A percentile compares a stretch with the other conserved stretches of the same genome.
Conservation (phyloP, 2,888 invertebrate genomes). For the Microctonus brassicae region DNA sequence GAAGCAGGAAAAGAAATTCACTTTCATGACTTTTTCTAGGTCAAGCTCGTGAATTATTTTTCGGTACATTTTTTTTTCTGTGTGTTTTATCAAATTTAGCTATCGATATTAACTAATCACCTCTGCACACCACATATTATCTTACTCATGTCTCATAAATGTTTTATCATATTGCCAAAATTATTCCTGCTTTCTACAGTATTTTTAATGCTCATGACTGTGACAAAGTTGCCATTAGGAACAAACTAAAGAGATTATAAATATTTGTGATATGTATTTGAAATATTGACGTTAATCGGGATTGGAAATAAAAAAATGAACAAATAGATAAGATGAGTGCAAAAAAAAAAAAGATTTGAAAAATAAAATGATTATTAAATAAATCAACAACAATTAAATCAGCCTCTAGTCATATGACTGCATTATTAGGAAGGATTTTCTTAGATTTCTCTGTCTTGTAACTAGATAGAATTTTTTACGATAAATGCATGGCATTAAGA, state of each 20-base stretch:
- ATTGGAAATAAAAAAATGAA: not conserved
- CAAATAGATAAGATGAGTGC: constrained; percentile 1
- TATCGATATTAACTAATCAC: not conserved
- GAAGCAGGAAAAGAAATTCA: not conserved
- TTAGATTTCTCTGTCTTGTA: constrained; percentile 11
- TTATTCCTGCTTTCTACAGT: constrained; percentile 19
- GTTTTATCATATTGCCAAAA: not conserved
- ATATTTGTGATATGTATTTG: constrained; percentile 34
- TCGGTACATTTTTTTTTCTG: not conserved
- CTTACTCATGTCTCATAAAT: constrained; percentile 1
- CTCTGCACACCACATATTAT: too few species aligned
- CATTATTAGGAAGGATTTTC: constrained; percentile 16
- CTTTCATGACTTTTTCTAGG: not conserved
- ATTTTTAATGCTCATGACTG: constrained; percentile 24
- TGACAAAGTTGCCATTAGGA: not conserved
- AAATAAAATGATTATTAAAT: too few species aligned
- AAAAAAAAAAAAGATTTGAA: not conserved
- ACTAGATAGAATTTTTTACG: constrained; percentile 12
- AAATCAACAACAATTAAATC: not conserved
- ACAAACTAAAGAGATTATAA: constrained; percentile 7
- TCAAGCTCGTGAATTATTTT: not conserved
- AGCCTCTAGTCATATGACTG: constrained; percentile 22
- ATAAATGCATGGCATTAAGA: constrained; percentile 1
- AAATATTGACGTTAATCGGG: constrained; percentile 3
- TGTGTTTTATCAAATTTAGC: not conserved